Evolutionary conservation across 1,140 invertebrate genomes (phyloP), one percentile per base, ranked within the genome.

Genomic region (Drosophila nannoptera): DNA sequence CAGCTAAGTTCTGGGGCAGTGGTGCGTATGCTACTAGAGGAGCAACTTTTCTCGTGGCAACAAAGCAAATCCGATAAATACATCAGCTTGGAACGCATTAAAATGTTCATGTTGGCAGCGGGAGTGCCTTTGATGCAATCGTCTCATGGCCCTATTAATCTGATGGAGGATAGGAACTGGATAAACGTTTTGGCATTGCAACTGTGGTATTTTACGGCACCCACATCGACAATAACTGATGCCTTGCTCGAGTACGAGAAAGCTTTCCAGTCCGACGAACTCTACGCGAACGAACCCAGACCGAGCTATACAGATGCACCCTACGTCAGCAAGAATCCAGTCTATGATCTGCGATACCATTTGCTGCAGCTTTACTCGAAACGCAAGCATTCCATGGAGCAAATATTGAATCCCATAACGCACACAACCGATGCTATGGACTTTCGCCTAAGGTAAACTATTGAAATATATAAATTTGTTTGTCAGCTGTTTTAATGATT

Each of bases 261-360:
- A 36, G 92, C 94, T 0, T 96, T 93, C 73, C 89, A 91, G 43
- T 86, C 90, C 4, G 90, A 90, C 0, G 87, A 87, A 5, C 92
- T 78, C 16, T 82, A 92, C 84, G 91, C 92, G 14, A 82, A 88
- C 9, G 75, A 90, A 16, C 94, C 93, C 1, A 68, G 88, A 8
- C 93, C 93, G 5, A 89, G 89, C 11, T 93, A 94, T 77, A 73
- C 90, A n/a, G 86, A 73, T 7, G 42, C 60, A n/a, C 58, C 67
- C 1, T 36, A 54, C n/a, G 0, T 54, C 0, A 73, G 76, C 6
- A 58, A 75, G 22, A 50, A 89, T 81, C 42, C 89, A 76, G 50
- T 88, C 91, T 52, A 92, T 91, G 97, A 98, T 89, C 90, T 97
- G 0, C 94, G 95, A 56, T 98, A 95, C 90, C 96, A 97, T 88